Percentiles rank a stretch among this genome's conserved stretches.
Evolutionary conservation across 2,888 invertebrate species (phyloP).

Genomic region (Carpatolechia fugitivella): DNA sequence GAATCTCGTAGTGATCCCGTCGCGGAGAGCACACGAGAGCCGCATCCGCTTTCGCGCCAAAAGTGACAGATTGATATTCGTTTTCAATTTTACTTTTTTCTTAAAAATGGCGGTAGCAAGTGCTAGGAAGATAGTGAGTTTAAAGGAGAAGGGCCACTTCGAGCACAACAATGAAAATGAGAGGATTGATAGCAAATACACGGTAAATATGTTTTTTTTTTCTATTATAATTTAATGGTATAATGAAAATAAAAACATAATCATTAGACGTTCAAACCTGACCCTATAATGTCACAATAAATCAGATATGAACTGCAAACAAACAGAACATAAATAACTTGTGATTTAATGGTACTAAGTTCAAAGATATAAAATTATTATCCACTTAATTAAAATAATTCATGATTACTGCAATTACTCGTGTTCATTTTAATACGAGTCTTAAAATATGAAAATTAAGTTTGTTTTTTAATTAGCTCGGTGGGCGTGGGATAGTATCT

Average conservation of each 20-base stretch:
- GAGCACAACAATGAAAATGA: slow-evolving; percentile 68
- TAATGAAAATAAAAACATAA: neutral
- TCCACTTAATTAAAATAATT: too few species aligned
- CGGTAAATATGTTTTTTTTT: slow-evolving; percentile 42
- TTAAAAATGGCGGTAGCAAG: slow-evolving; percentile 66
- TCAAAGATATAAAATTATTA: neutral
- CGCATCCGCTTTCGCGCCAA: slow-evolving; percentile 53
- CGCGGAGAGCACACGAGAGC: slow-evolving; percentile 63
- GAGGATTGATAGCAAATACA: slow-evolving; percentile 63
- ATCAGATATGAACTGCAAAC: neutral
- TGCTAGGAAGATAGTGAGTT: slow-evolving; percentile 62
- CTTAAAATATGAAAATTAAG: too few species aligned
- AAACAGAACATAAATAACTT: neutral
- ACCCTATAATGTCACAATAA: neutral
- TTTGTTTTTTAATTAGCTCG: too few species aligned
- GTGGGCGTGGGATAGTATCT: too few species aligned
- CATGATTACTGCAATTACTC: too few species aligned
- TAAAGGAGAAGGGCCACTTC: slow-evolving; percentile 66
- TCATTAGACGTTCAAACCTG: neutral
- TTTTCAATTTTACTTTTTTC: slow-evolving; percentile 28
- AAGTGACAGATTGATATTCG: slow-evolving; percentile 25
- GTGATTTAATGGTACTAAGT: too few species aligned
- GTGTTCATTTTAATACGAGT: too few species aligned
- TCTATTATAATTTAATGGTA: too few species aligned
- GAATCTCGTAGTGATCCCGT: slow-evolving; percentile 68